Base-by-base conservation (phyloP, 2,888 invertebrate genomes). In the Epistrophe eligans region DNA sequence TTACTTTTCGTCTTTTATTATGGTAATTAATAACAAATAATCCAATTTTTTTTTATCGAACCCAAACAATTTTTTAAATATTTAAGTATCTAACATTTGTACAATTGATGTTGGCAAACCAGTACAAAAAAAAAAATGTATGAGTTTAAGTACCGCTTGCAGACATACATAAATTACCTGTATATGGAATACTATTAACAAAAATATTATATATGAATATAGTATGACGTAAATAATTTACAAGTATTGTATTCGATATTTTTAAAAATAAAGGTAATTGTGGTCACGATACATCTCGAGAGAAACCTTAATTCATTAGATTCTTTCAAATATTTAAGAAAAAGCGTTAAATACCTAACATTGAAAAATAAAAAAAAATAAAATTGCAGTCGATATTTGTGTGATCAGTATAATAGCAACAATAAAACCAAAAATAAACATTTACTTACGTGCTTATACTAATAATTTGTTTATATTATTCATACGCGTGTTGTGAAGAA, bases 401-500 rank as follows among this genome's bases (percentile, higher is more conserved):
- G 38, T 60, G 60, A 60, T 60, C 40, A 60, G 38, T 60, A 24
- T 24, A 40, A 24, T 7, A 45, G 3, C 28, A 45, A 45, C 64
- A 64, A 45, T 64, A n/a, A 17, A 45, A 45, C 9, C 4, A 15
- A 28, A 66, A 45, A 66, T 66, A 48, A 66, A 45, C 32, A 66
- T 32, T 48, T 48, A 17, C 17, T 32, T 66, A 66, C 66, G 66
- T 66, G 66, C 48, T 35, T 32, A 13, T 48, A 48, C 7, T 62
- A 19, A 19, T 28, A 24, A 28, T 66, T 48, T 66, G 17, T 43
- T 43, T 15, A 7, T 43, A 64, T 64, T 64, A 24, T 66, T 66
- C n/a, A 28, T 15, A 45, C 24, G 28, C n/a, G 15, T 45, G 24
- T n/a, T 32, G n/a, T 13, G 11, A 66, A 32, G 13, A 66, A 17